Evolutionary conservation across 1,140 invertebrate species (phyloP).

Genomic region (Drosophila funebris): DNA sequence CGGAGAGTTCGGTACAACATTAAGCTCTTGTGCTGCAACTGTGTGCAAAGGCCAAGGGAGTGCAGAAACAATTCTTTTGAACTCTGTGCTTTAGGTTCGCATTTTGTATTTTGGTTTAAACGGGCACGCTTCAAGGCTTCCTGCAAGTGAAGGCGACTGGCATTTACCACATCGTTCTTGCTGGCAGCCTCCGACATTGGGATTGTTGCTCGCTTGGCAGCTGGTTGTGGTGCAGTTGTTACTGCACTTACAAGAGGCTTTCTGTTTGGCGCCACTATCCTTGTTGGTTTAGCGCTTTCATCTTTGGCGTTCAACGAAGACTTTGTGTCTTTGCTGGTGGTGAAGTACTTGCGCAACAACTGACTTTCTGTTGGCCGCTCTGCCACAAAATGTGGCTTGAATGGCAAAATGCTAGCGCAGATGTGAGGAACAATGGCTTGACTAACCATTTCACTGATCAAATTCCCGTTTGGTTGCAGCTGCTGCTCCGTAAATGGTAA

Average conservation of each 20-base stretch:
- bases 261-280: slow-evolving; percentile 7
- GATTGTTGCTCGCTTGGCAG: neutral
- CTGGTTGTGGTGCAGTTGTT: neutral
- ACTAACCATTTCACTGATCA: slow-evolving; percentile 54
- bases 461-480: slow-evolving; percentile 41
- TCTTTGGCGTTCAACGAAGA: neutral
- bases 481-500: slow-evolving; percentile 55
- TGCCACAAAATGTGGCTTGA: slow-evolving; percentile 37
- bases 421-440: slow-evolving; percentile 47
- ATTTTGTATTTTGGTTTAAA: slow-evolving; percentile 17
- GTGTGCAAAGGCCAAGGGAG: slow-evolving; percentile 56
- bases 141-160: slow-evolving; percentile 57
- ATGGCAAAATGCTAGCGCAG: neutral
- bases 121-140: slow-evolving; percentile 53
- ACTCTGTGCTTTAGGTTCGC: slow-evolving; percentile 4
- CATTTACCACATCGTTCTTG: slow-evolving; percentile 31
- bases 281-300: slow-evolving; percentile 4
- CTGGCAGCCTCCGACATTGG: neutral
- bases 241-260: neutral
- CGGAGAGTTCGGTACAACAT: slow-evolving; percentile 12
- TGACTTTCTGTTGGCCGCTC: slow-evolving; percentile 48
- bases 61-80: slow-evolving; percentile 54
- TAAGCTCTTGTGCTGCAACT: slow-evolving; percentile 34
- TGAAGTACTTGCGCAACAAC: slow-evolving; percentile 54
- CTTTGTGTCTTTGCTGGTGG: neutral